phyloP scores from a whole-genome alignment of 2,113 vertebrate genomes.

The Leucopsar rothschildi region DNA sequence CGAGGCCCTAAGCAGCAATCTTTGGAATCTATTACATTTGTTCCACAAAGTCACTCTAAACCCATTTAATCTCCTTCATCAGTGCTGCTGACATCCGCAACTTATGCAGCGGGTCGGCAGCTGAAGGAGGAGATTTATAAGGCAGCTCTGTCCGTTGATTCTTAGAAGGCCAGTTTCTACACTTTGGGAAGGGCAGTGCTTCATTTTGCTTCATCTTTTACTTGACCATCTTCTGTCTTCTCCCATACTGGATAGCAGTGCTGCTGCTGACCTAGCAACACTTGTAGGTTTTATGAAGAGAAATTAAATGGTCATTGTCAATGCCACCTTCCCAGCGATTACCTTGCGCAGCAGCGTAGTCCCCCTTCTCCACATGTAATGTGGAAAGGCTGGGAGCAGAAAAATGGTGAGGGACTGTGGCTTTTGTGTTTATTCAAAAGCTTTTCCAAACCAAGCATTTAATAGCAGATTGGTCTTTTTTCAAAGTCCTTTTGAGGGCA shows the following conservation, averaged over 20 bases:
- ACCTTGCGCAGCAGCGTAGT: background rate
- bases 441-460: background rate
- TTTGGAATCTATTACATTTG: constrained; percentile 44
- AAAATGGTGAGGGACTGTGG: background rate
- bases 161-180: background rate
- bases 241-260: background rate
- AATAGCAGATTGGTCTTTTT: constrained; percentile 51
- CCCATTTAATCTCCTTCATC: constrained; percentile 44
- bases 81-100: background rate
- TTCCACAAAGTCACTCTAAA: constrained; percentile 56
- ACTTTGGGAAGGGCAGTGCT: background rate
- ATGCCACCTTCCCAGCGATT: background rate
- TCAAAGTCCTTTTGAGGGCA: background rate
- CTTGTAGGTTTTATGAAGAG: background rate
- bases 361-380: background rate
- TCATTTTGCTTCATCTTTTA: background rate
- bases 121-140: constrained; percentile 35
- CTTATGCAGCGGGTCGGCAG: background rate
- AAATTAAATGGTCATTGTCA: background rate
- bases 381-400: background rate
- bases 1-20: background rate
- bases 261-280: background rate
- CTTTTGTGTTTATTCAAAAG: constrained; percentile 26
- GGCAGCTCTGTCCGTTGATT: background rate
- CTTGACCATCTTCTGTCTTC: background rate